A percentile compares a stretch with the other conserved stretches of the same genome.
Evolutionary conservation across 2,113 vertebrate genomes (phyloP).

Genomic region (Andinoacara biseriatus): DNA sequence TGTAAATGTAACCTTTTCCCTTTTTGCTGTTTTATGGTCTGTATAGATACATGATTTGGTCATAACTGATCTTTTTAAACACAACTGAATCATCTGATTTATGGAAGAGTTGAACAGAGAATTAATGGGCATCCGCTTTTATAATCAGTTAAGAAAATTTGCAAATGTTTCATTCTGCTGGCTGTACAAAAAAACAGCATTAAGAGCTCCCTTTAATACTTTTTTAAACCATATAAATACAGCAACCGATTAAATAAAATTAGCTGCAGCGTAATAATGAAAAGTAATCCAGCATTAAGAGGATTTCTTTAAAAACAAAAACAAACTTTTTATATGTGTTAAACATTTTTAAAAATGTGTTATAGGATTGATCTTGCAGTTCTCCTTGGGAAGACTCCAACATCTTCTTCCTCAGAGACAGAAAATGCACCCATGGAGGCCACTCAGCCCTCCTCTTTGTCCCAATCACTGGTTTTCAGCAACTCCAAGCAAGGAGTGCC

Average conservation of each 20-base stretch:
- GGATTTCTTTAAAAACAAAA: not conserved
- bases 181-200: not conserved
- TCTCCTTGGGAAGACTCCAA: constrained; percentile 94
- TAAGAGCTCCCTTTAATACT: not conserved
- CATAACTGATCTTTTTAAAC: not conserved
- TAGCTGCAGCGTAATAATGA: not conserved
- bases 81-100: not conserved
- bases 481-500: constrained; percentile 92
- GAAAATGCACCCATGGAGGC: constrained; percentile 87
- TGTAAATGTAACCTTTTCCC: not conserved
- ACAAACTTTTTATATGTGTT: not conserved
- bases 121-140: not conserved
- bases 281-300: not conserved
- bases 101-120: not conserved
- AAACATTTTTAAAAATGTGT: not conserved
- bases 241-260: not conserved
- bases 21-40: too few relatives aligned
- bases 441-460: constrained; percentile 86
- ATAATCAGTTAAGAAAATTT: not conserved
- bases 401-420: constrained; percentile 90
- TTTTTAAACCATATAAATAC: too few relatives aligned
- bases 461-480: constrained; percentile 96
- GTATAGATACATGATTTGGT: not conserved
- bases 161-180: not conserved
- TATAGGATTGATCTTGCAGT: constrained; percentile 95